A percentile compares a stretch with the other conserved stretches of the same genome.
Conservation (phyloP, 2,888 invertebrate species). For the Tetragonisca angustula region DNA sequence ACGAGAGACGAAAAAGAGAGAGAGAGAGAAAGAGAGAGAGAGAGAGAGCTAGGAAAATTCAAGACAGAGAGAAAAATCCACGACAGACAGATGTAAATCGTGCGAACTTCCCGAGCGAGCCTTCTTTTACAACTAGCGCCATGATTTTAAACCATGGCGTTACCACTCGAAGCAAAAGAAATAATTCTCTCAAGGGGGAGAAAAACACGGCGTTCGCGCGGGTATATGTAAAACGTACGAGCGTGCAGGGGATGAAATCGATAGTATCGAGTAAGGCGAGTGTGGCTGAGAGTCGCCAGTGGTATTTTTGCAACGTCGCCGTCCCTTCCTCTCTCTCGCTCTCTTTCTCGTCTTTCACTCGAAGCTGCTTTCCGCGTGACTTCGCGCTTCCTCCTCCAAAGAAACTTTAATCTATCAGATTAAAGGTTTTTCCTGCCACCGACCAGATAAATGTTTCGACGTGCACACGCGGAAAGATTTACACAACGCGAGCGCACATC, state of each 20-base stretch:
- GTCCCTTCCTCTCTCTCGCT: conserved; percentile 3
- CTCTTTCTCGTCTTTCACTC: conserved; percentile 31
- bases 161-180: conserved; percentile 37
- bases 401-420: conserved; percentile 70
- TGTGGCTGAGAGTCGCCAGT: conserved; percentile 52
- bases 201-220: conserved; percentile 44
- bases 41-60: too few species aligned
- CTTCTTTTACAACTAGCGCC: conserved; percentile 37
- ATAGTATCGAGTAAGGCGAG: conserved; percentile 62
- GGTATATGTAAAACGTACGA: conserved; percentile 60
- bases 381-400: conserved; percentile 56
- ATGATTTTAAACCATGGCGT: conserved; percentile 45
- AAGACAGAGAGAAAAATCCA: neutral
- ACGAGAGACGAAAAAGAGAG: too few species aligned
- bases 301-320: conserved; percentile 64
- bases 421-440: conserved; percentile 65
- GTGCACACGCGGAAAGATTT: conserved; percentile 40
- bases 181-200: conserved; percentile 61
- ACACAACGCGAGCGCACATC: conserved; percentile 24
- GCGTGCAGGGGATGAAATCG: conserved; percentile 44
- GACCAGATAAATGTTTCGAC: conserved; percentile 51
- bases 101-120: conserved; percentile 10
- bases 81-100: conserved; percentile 15
- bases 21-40: neutral
- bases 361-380: conserved; percentile 49